Conservation (phyloP, 2,113 vertebrate genomes). For the Alouatta palliata region DNA sequence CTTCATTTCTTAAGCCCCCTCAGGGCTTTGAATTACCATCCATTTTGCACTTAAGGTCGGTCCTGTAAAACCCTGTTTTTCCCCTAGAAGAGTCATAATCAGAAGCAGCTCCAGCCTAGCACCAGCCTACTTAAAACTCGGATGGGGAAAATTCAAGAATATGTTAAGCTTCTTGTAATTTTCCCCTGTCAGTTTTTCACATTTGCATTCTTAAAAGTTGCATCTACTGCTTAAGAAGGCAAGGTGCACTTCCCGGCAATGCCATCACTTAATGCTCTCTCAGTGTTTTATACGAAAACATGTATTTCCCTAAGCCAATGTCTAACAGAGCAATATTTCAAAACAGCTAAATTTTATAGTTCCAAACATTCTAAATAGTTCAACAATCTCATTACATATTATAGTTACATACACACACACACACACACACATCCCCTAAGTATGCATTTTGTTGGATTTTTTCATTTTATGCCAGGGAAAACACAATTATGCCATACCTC, state of each 20-base stretch:
- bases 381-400: conserved; percentile 20
- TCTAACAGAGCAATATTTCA: conserved; percentile 53
- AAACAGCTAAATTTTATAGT: conserved; percentile 34
- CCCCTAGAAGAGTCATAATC: conserved; percentile 12
- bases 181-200: conserved; percentile 6
- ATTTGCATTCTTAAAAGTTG: conserved; percentile 57
- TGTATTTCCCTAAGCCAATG: conserved; percentile 41
- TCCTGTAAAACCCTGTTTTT: conserved; percentile 20
- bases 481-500: conserved; percentile 14
- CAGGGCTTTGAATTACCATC: conserved; percentile 33
- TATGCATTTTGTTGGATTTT: conserved; percentile 21
- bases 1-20: conserved; percentile 56
- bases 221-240: conserved; percentile 22
- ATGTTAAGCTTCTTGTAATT: conserved; percentile 29
- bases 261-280: conserved; percentile 16
- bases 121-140: background rate
- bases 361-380: conserved; percentile 29
- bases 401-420: background rate
- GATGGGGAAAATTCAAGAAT: background rate
- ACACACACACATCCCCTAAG: background rate
- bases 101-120: conserved; percentile 38
- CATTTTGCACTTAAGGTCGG: conserved; percentile 3
- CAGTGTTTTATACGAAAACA: conserved; percentile 37
- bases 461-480: conserved; percentile 41
- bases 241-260: background rate